Evolutionary conservation across 1,140 invertebrate species (phyloP).

Genomic region (Caenorhabditis latens): DNA sequence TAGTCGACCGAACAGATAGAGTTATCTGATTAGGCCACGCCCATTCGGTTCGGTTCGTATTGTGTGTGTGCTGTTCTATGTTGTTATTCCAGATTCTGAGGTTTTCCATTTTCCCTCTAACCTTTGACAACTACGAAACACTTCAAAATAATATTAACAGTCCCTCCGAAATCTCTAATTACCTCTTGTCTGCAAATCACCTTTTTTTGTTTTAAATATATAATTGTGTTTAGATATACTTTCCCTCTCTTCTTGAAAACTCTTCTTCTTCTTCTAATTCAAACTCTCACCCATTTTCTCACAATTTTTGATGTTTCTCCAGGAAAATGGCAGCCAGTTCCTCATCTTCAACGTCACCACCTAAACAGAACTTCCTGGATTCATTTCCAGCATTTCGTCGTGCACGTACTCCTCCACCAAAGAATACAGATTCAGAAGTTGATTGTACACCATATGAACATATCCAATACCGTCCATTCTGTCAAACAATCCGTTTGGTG

Average conservation of each 20-base stretch:
- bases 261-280: neutral
- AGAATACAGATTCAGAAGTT: conserved; percentile 9
- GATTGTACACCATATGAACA: conserved; percentile 31
- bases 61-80: neutral
- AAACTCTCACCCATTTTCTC: neutral
- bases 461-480: conserved; percentile 21
- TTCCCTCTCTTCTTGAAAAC: too few relatives aligned
- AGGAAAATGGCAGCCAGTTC: neutral
- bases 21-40: conserved; percentile 29
- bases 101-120: neutral
- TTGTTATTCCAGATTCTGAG: neutral
- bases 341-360: neutral
- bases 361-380: neutral
- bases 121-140: too few relatives aligned
- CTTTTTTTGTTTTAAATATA: too few relatives aligned
- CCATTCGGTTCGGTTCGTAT: neutral
- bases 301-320: neutral
- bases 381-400: neutral
- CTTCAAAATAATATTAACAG: too few relatives aligned
- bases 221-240: too few relatives aligned
- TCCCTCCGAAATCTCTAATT: too few relatives aligned
- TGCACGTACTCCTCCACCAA: neutral
- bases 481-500: conserved; percentile 10
- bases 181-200: too few relatives aligned
- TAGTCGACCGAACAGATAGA: neutral